These are phyloP conservation scores for Camptogramma bilineatum DNA, from an alignment of 2,888 invertebrate species.

Conservation along the genomic window DNA sequence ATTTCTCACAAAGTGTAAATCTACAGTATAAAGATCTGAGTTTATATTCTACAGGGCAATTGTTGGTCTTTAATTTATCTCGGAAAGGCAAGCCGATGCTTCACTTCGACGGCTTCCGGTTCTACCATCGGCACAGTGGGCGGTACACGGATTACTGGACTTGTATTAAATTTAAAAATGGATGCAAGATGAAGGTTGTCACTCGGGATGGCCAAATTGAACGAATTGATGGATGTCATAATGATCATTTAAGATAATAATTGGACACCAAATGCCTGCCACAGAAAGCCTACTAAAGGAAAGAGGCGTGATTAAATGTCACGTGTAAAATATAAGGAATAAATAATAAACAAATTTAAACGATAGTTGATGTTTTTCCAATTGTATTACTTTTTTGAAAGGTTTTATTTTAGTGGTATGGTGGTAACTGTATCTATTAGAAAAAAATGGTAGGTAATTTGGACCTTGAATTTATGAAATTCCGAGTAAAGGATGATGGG, in stretches of 20 bases:
- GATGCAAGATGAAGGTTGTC: slow-evolving; percentile 1
- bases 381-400: too few species aligned
- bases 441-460: too few species aligned
- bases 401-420: too few species aligned
- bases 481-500: too few species aligned
- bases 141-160: neutral
- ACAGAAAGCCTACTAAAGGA: too few species aligned
- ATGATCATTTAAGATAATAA: neutral
- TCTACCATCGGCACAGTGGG: slow-evolving; percentile 2
- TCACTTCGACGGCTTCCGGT: neutral
- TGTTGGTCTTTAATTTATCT: neutral
- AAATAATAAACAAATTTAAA: too few species aligned
- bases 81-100: slow-evolving; percentile 1
- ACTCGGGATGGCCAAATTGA: neutral
- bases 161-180: neutral
- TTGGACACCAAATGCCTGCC: too few species aligned
- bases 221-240: neutral
- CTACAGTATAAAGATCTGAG: neutral
- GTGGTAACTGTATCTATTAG: too few species aligned
- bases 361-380: too few species aligned
- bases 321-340: too few species aligned
- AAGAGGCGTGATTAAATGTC: too few species aligned
- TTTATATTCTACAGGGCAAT: slow-evolving; percentile 6
- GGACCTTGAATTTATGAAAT: too few species aligned
- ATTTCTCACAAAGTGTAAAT: neutral